Base-by-base conservation (phyloP, 2,113 vertebrate genomes). In the Sprattus sprattus region DNA sequence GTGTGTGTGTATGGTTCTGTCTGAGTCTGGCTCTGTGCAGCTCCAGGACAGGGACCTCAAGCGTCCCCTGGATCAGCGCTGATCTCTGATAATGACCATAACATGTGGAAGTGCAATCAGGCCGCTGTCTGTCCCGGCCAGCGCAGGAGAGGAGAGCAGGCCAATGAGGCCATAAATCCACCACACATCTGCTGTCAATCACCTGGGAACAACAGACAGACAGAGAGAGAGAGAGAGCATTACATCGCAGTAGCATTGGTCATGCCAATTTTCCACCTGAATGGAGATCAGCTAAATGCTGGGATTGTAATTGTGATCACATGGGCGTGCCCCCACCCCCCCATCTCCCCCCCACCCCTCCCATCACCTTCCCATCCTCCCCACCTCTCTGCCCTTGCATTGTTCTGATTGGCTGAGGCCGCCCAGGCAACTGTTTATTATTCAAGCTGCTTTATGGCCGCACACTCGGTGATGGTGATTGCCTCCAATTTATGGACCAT, bases 101-200 rank as follows among this genome's bases (percentile, higher is more conserved):
- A 22, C 54, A 60, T 60, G 18, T 60, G 54, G 54, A 60, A 20
- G 18, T 20, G 20, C 54, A 60, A 22, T n/a, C 54, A 57, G 16
- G 4, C 54, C 54, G 18, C 18, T 6, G 54, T 20, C 16, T n/a
- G n/a, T n/a, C n/a, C 54, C 54, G 84, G 49, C 75, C 75, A 49
- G 16, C 20, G n/a, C n/a, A n/a, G n/a, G n/a, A n/a, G n/a, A n/a
- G n/a, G n/a, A n/a, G n/a, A n/a, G n/a, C n/a, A n/a, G n/a, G n/a
- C n/a, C n/a, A n/a, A n/a, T n/a, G n/a, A n/a, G n/a, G n/a, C n/a
- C n/a, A 44, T 47, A 85, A 85, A 75, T 83, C 46, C 82, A 89
- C 49, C 86, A 67, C 47, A 89, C 93, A 93, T 93, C 92, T 93
- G 93, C 88, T 91, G 91, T 91, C 45, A 83, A 89, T 87, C 91